Conservation (phyloP, 2,113 vertebrate species). For the Phaethornis superciliosus region DNA sequence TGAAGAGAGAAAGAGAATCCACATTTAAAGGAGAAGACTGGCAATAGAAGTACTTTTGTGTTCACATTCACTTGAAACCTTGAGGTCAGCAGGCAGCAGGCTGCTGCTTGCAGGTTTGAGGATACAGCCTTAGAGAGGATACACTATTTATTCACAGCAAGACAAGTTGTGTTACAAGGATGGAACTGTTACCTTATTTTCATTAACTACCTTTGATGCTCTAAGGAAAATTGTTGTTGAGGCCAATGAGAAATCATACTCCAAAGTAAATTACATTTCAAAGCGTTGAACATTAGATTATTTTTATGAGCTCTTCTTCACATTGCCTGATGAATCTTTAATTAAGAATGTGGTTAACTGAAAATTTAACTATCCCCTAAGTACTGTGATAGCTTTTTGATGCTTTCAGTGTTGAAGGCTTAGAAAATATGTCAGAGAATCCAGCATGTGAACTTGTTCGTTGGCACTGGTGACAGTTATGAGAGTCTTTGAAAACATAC, state of each 20-base stretch:
- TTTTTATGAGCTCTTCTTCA: background rate
- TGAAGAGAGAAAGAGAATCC: background rate
- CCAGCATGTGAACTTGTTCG: background rate
- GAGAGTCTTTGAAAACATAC: background rate
- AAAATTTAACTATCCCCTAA: background rate
- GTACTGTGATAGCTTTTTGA: background rate
- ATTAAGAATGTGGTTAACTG: background rate
- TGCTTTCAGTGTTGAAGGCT: background rate
- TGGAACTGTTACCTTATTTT: background rate
- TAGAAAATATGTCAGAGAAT: background rate
- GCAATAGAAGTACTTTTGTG: background rate
- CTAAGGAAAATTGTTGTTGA: background rate
- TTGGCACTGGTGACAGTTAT: rapidly evolving
- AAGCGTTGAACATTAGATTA: background rate
- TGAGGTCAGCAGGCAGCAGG: background rate
- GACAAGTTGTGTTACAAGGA: background rate
- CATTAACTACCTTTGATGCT: background rate
- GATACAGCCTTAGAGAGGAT: background rate
- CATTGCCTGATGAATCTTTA: background rate
- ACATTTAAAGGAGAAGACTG: background rate
- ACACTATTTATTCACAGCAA: background rate
- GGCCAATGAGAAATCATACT: background rate
- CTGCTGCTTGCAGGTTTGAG: background rate
- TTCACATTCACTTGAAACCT: background rate
- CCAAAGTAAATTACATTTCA: background rate